Evolutionary conservation across 2,888 invertebrate genomes (phyloP), one percentile per base, ranked within the genome.

Genomic region (Pandemis corylana): DNA sequence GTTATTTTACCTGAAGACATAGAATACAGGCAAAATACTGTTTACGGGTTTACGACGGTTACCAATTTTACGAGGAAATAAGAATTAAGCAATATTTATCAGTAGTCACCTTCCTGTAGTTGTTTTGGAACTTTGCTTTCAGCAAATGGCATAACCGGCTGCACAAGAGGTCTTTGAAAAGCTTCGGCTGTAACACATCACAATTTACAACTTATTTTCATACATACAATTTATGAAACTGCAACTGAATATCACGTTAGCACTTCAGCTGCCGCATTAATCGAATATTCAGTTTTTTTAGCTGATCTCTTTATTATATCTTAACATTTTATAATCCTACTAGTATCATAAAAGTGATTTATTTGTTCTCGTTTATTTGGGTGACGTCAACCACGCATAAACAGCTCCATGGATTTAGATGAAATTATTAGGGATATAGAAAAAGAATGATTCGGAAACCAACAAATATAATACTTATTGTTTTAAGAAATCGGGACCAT

Each of bases 61-160:
- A 36, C 28, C 2, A 36, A 36, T 28, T 28, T 12, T 28, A 59
- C 10, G 28, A 59, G 5, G 28, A 59, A 13, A 28, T 12, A 28
- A 28, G 12, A 10, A 59, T 12, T 7, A 10, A 62, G n/a, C 6
- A 2, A 42, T 7, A 41, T 13, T 41, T 20, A 12, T 61, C 7
- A 20, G 20, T 41, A 36, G n/a, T 42, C 1, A 93, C 93, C 93
- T 89, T 92, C 91, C 68, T 77, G 74, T 9, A 93, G 82, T 76
- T 85, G 88, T 72, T 87, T 88, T 6, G 88, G 87, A 42, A 86
- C 85, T 73, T 85, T 84, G 74, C 81, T 88, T 61, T 90, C 90
- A 13, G 80, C 75, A 81, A 87, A 90, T 5, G 89, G 89, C 28
- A 80, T 78, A 0, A 88, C 89, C 53, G 80, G 80, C 15, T 89